A percentile compares a stretch with the other conserved stretches of the same genome.
Conservation (phyloP, 2,113 vertebrate genomes). For the Notarius lentiginosus region DNA sequence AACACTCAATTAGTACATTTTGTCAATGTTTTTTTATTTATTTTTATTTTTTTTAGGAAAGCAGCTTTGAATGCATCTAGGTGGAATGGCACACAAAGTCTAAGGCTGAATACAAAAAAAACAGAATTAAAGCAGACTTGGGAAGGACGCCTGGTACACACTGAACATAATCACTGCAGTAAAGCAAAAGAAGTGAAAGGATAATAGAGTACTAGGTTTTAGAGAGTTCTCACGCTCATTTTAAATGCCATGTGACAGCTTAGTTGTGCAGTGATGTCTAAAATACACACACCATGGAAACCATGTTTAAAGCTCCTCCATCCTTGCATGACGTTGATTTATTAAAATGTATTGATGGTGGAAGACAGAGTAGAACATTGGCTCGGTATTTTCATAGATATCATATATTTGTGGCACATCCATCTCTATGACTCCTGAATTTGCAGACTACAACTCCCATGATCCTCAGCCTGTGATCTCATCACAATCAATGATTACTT, state of each 20-base stretch:
- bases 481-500: neutral
- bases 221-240: constrained; percentile 2
- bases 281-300: neutral
- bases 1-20: neutral
- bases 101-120: neutral
- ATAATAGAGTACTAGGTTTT: neutral
- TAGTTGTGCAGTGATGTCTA: neutral
- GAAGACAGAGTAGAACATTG: neutral
- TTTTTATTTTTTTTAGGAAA: neutral
- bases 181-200: neutral
- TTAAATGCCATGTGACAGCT: constrained; percentile 1
- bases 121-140: neutral
- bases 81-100: neutral
- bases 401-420: neutral
- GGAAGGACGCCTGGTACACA: neutral
- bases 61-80: neutral
- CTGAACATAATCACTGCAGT: neutral
- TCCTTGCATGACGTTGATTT: neutral
- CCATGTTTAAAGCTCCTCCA: neutral
- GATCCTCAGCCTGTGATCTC: neutral
- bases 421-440: neutral
- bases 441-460: neutral
- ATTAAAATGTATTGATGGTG: neutral
- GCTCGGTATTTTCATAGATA: neutral
- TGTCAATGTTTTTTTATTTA: neutral